These are phyloP conservation scores for Tuta absoluta DNA, from an alignment of 2,888 invertebrate genomes.

Conservation along the genomic window DNA sequence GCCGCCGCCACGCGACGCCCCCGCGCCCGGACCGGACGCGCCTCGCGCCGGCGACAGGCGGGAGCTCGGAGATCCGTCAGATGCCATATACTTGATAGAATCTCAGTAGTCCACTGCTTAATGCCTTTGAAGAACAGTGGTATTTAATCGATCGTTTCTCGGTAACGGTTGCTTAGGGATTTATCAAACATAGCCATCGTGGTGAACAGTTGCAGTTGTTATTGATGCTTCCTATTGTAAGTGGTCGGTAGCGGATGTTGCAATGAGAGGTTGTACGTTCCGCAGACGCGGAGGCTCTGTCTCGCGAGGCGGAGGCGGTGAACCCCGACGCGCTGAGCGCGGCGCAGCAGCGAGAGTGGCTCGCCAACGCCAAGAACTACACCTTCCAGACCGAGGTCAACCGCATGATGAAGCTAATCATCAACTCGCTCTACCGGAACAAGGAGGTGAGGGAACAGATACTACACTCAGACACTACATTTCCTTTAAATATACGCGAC, in stretches of 20 bases:
- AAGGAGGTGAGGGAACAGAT: constrained; percentile 87
- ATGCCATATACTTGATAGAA: not conserved
- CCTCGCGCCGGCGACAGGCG: not conserved
- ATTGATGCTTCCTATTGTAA: not conserved
- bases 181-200: not conserved
- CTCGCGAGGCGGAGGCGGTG: constrained; percentile 97
- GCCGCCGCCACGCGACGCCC: constrained; percentile 20
- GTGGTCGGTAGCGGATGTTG: not conserved
- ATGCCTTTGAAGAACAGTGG: not conserved
- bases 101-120: not conserved
- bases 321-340: constrained; percentile 97
- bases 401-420: constrained; percentile 99
- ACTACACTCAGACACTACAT: not conserved
- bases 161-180: constrained; percentile 4
- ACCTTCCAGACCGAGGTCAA: constrained; percentile 99
- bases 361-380: constrained; percentile 93
- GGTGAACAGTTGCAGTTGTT: not conserved
- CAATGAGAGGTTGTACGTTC: constrained; percentile 11
- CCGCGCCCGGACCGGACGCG: constrained; percentile 26
- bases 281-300: constrained; percentile 93
- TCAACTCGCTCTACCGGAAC: constrained; percentile 99
- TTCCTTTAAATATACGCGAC: not conserved
- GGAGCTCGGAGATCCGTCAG: not conserved
- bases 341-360: constrained; percentile 94
- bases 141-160: constrained; percentile 6